Conservation (phyloP, 2,113 vertebrate genomes). For the Pardalotus punctatus region DNA sequence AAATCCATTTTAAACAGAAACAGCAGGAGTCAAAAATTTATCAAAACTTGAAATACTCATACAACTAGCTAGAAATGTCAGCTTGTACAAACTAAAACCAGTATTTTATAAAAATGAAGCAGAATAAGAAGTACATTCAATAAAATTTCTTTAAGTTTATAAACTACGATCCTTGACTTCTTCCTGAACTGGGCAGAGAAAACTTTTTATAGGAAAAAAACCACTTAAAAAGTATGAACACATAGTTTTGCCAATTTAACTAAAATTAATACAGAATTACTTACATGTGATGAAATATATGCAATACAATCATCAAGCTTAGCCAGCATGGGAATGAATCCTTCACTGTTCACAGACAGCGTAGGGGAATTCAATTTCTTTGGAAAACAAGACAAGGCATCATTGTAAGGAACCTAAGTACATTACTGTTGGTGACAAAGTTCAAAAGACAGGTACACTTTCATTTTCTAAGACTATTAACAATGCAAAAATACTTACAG, state of each 20-base stretch:
- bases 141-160: not conserved
- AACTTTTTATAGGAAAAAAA: not conserved
- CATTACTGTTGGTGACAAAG: not conserved
- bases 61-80: not conserved
- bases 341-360: slow-evolving; percentile 94
- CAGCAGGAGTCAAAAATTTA: not conserved
- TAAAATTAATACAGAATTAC: slow-evolving; percentile 52
- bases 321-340: slow-evolving; percentile 95
- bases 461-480: not conserved
- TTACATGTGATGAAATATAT: slow-evolving; percentile 95
- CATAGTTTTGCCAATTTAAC: not conserved
- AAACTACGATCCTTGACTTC: not conserved
- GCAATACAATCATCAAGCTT: slow-evolving; percentile 95
- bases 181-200: not conserved
- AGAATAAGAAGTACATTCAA: not conserved
- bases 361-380: slow-evolving; percentile 96
- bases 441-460: not conserved
- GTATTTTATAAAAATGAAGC: not conserved
- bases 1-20: not conserved
- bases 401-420: not conserved
- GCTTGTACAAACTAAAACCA: not conserved
- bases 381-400: slow-evolving; percentile 31
- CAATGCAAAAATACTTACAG: slow-evolving; percentile 75
- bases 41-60: not conserved
- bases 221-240: not conserved